Evolutionary conservation across 2,888 invertebrate genomes (phyloP).

Genomic region (Pristionchus japonicus): DNA sequence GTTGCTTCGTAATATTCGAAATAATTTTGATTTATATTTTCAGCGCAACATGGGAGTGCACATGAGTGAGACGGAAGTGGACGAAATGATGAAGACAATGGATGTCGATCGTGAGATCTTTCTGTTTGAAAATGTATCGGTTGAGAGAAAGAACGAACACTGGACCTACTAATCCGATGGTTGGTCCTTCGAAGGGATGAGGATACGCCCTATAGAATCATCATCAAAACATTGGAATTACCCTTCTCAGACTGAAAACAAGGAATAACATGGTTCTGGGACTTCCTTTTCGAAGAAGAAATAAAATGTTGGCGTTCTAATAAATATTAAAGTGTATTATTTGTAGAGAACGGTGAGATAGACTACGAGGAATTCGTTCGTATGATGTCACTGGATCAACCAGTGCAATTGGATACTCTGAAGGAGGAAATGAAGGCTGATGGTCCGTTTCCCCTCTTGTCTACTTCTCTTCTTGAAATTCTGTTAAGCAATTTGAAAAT

Average conservation of each 20-base stretch:
- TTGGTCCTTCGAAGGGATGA: not conserved
- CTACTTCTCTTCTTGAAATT: not conserved
- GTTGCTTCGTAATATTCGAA: not conserved
- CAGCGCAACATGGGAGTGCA: conserved; percentile 43
- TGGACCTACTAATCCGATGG: not conserved
- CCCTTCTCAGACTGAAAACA: not conserved
- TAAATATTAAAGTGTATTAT: not conserved
- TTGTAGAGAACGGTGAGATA: conserved; percentile 42
- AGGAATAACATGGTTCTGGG: not conserved
- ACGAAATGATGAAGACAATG: conserved; percentile 46
- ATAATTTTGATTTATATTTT: not conserved
- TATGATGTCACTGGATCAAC: conserved; percentile 24
- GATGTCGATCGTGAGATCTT: conserved; percentile 24
- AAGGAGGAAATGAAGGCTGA: not conserved
- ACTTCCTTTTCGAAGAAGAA: not conserved
- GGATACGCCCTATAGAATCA: not conserved
- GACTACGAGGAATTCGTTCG: conserved; percentile 44
- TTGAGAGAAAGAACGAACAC: not conserved
- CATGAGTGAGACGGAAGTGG: conserved; percentile 45
- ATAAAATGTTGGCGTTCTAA: not conserved
- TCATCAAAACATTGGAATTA: not conserved
- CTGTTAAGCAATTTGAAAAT: too few relatives aligned
- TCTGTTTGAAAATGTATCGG: not conserved
- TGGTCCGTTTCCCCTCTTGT: not conserved
- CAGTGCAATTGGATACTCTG: not conserved